Percentiles rank a stretch among this genome's conserved stretches.
phyloP scores from a whole-genome alignment of 2,888 invertebrate genomes.

The Volucella zonaria region DNA sequence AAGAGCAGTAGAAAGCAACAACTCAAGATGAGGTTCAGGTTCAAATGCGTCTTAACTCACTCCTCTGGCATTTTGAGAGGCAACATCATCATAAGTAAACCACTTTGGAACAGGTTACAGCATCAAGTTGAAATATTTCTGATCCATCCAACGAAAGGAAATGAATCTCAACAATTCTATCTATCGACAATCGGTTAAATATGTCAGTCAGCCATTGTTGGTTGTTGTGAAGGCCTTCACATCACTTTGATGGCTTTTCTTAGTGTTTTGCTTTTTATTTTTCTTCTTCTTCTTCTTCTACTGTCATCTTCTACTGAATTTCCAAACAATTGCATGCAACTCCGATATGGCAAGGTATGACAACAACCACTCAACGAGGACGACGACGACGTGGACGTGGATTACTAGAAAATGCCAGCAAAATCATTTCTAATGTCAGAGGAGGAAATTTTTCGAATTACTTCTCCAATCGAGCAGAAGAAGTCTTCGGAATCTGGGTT shows the following conservation, averaged over 20 bases:
- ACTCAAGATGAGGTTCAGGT: conserved; percentile 41
- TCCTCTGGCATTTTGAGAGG: conserved; percentile 63
- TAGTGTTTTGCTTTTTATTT: not conserved
- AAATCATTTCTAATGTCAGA: conserved; percentile 65
- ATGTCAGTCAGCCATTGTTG: conserved; percentile 68
- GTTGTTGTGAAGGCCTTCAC: conserved; percentile 63
- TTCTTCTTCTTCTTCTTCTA: not conserved
- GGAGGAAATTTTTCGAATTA: conserved; percentile 48
- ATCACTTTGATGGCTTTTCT: conserved; percentile 50
- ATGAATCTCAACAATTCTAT: conserved; percentile 68
- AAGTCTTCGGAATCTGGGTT: conserved; percentile 61
- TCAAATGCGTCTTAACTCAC: conserved; percentile 41
- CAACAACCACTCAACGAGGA: conserved; percentile 12
- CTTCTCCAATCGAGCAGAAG: conserved; percentile 19
- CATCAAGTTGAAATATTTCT: conserved; percentile 30
- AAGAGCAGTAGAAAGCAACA: conserved; percentile 10
- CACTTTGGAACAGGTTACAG: conserved; percentile 60
- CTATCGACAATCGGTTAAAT: conserved; percentile 71
- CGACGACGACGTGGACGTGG: not conserved
- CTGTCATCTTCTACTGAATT: conserved; percentile 24
- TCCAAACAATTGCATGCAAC: conserved; percentile 28
- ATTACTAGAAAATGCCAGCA: conserved; percentile 41
- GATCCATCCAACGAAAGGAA: conserved; percentile 48
- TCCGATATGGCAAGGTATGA: conserved; percentile 64
- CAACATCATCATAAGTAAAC: conserved; percentile 59